These are phyloP conservation scores for Egretta garzetta DNA, from an alignment of 2,113 vertebrate species.

Conservation along the genomic window DNA sequence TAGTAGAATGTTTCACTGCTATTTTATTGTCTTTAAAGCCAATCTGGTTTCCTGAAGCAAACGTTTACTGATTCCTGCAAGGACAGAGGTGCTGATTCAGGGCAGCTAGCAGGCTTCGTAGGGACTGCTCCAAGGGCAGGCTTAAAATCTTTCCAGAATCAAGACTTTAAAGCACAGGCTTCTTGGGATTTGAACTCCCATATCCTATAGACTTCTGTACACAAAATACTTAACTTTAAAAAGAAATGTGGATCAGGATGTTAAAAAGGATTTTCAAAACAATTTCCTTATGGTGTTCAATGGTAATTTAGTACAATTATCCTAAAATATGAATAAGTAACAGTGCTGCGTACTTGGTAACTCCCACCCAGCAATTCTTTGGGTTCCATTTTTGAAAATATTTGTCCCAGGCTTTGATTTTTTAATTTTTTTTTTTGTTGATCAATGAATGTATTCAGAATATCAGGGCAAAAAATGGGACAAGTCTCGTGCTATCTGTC, in stretches of 20 bases:
- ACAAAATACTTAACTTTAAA: background rate
- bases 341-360: background rate
- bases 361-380: background rate
- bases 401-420: background rate
- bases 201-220: background rate
- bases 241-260: background rate
- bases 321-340: background rate
- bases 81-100: background rate
- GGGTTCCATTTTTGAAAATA: background rate
- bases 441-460: background rate
- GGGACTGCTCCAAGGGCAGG: too few species aligned
- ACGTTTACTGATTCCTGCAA: background rate
- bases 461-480: background rate
- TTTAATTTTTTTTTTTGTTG: background rate
- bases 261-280: fast-evolving
- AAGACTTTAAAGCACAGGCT: background rate
- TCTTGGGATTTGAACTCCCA: background rate
- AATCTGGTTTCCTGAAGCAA: background rate
- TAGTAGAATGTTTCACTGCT: background rate
- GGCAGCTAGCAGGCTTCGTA: background rate
- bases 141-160: background rate
- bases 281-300: background rate
- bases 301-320: background rate
- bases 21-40: background rate
- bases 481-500: background rate